Evolutionary conservation across 2,797 vertebrate genomes (phyloP).

Genomic region (Gastrophryne carolinensis): DNA sequence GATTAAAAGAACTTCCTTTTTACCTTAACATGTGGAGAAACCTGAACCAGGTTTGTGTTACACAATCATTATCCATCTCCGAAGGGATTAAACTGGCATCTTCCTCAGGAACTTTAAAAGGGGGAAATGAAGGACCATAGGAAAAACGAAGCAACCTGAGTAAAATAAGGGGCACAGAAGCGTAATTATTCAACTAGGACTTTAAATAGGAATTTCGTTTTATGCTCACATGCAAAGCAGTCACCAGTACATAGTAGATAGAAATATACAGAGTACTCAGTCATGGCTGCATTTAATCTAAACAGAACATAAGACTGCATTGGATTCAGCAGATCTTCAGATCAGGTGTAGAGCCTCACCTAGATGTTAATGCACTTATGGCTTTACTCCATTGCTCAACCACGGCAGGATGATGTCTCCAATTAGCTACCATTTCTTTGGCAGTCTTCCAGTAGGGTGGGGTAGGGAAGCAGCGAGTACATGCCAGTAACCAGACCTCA

Average conservation of each 20-base stretch:
- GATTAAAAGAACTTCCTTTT: too few relatives aligned
- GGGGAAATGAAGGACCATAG: conserved; percentile 85
- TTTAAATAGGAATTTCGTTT: not conserved
- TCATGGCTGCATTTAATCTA: too few relatives aligned
- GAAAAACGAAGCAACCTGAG: conserved; percentile 82
- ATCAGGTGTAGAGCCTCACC: conserved; percentile 66
- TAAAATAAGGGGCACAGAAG: conserved; percentile 39
- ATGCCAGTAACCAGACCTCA: conserved; percentile 90
- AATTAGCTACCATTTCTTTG: conserved; percentile 90
- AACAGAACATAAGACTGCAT: too few relatives aligned
- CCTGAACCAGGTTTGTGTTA: conserved; percentile 91
- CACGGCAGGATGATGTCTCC: conserved; percentile 87
- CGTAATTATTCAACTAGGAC: not conserved
- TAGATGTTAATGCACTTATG: conserved; percentile 85
- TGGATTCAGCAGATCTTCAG: too few relatives aligned
- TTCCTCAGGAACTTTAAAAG: conserved; percentile 86
- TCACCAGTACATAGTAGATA: too few relatives aligned
- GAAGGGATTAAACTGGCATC: conserved; percentile 84
- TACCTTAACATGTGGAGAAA: conserved; percentile 93
- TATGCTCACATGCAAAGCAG: too few relatives aligned
- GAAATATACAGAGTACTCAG: too few relatives aligned
- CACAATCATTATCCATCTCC: conserved; percentile 85
- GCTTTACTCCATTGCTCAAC: conserved; percentile 91
- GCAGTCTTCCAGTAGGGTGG: conserved; percentile 90
- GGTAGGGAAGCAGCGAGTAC: conserved; percentile 86